Conservation (phyloP, 2,888 invertebrate species). For the Campoplex nolae region DNA sequence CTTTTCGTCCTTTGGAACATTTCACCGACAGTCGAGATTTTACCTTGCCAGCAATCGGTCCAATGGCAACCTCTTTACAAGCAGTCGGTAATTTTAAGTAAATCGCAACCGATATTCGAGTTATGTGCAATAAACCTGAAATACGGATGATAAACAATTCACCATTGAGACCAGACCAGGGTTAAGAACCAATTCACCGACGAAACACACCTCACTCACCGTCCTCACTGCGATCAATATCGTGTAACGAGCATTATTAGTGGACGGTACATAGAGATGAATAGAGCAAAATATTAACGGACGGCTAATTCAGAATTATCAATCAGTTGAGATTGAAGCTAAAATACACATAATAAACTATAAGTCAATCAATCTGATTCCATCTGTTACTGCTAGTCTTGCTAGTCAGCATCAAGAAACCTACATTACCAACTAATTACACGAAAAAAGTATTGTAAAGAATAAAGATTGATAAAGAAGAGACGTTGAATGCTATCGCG, state of each 20-base stretch:
- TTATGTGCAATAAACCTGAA: neutral
- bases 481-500: neutral
- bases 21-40: neutral
- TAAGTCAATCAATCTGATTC: too few species aligned
- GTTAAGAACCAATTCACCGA: neutral
- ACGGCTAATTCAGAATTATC: neutral
- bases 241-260: neutral
- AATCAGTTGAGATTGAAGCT: neutral
- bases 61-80: neutral
- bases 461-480: neutral
- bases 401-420: neutral
- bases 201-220: neutral
- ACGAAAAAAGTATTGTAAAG: too few species aligned
- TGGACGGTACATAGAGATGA: neutral
- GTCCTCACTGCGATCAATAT: neutral
- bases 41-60: neutral
- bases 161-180: neutral
- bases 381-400: neutral
- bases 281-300: neutral
- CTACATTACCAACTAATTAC: neutral
- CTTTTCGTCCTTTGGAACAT: constrained; percentile 12
- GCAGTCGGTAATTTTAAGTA: neutral
- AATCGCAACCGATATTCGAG: neutral
- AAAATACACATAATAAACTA: neutral
- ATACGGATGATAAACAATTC: neutral